Conservation (phyloP, 2,113 vertebrate genomes). For the Myiopsitta monachus region DNA sequence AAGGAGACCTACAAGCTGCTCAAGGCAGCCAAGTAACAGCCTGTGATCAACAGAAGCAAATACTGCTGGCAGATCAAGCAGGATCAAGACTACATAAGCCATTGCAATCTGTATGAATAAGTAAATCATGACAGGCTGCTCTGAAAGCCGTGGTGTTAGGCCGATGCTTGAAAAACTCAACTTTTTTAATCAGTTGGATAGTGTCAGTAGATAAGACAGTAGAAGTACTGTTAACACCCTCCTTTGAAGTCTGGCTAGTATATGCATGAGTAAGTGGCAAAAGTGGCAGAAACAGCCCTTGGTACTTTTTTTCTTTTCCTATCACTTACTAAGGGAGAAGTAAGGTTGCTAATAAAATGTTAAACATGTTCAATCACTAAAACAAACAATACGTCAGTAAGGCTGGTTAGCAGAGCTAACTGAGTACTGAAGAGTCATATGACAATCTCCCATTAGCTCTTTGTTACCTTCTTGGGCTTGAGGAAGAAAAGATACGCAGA, state of each 20-base stretch:
- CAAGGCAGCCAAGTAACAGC: conserved; percentile 49
- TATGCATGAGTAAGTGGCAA: neutral
- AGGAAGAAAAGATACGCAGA: neutral
- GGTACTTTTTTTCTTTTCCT: neutral
- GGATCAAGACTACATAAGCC: conserved; percentile 65
- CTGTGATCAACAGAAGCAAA: conserved; percentile 67
- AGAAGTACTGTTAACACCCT: neutral
- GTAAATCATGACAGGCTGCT: conserved; percentile 50
- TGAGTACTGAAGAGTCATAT: neutral
- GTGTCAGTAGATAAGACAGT: neutral
- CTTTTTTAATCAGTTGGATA: conserved; percentile 28
- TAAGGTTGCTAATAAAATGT: neutral
- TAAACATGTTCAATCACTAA: neutral
- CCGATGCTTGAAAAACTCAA: conserved; percentile 16
- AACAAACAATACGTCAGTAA: neutral
- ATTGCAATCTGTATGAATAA: conserved; percentile 66
- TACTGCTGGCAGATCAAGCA: conserved; percentile 61
- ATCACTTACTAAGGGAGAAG: neutral
- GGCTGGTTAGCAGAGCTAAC: neutral
- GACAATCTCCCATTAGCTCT: neutral
- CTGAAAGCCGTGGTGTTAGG: conserved; percentile 17
- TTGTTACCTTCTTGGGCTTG: neutral
- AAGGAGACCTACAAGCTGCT: conserved; percentile 59
- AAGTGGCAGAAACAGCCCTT: neutral
- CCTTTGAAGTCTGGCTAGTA: neutral